phyloP scores from a whole-genome alignment of 2,888 invertebrate species.

The Sinelater perroti region DNA sequence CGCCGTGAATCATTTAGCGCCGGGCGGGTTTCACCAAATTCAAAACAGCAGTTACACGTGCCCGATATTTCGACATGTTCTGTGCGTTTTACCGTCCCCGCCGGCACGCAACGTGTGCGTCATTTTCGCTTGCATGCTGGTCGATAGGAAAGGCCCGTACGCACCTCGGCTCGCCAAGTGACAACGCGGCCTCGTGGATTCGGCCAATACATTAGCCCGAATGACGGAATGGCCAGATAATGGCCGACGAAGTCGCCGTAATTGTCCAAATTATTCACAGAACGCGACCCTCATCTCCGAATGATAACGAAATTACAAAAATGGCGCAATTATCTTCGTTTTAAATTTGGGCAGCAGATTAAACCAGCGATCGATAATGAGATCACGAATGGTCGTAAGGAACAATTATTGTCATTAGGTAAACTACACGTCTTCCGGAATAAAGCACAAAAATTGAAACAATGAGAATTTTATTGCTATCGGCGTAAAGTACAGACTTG shows the following conservation, averaged over 20 bases:
- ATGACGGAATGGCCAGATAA: conserved; percentile 29
- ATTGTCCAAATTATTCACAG: conserved; percentile 34
- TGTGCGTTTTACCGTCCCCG: conserved; percentile 36
- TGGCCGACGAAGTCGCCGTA: conserved; percentile 30
- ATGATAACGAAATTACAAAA: conserved; percentile 21
- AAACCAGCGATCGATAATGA: background rate
- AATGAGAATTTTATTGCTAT: too few species aligned
- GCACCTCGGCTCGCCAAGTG: conserved; percentile 24
- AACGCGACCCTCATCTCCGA: conserved; percentile 20
- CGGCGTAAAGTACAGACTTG: too few species aligned
- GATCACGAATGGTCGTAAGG: too few species aligned
- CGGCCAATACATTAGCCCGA: conserved; percentile 32
- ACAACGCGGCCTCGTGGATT: conserved; percentile 30
- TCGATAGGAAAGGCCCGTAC: conserved; percentile 42
- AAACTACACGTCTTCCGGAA: too few species aligned
- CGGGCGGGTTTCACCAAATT: conserved; percentile 33
- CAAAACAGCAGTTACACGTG: conserved; percentile 39
- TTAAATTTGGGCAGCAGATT: background rate
- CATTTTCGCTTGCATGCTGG: conserved; percentile 49
- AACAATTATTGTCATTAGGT: too few species aligned
- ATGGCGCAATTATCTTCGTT: background rate
- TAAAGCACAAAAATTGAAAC: too few species aligned
- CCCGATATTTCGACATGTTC: conserved; percentile 33
- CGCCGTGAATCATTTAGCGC: conserved; percentile 32
- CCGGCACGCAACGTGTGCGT: conserved; percentile 52